A percentile compares a stretch with the other conserved stretches of the same genome.
phyloP scores from a whole-genome alignment of 2,888 invertebrate genomes.

The Onthophagus sagittarius region DNA sequence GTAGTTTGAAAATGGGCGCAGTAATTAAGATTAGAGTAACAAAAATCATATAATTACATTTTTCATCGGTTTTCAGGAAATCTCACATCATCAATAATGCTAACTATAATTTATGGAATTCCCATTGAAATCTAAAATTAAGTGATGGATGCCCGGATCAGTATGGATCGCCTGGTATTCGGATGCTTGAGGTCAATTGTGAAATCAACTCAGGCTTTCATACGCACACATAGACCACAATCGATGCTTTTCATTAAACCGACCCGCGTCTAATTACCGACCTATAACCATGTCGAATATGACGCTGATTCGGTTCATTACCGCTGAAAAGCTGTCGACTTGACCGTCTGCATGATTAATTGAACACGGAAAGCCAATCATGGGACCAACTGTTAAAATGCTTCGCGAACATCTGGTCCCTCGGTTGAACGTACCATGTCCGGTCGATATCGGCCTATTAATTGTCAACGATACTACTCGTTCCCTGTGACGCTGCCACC shows the following conservation, averaged over 20 bases:
- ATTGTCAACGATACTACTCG: not conserved
- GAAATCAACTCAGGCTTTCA: not conserved
- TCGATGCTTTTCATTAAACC: not conserved
- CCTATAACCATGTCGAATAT: constrained; percentile 5
- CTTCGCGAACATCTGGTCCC: constrained; percentile 9
- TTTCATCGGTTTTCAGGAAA: too few relatives aligned
- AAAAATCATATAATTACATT: too few relatives aligned
- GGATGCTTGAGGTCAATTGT: not conserved
- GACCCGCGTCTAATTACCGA: constrained; percentile 2
- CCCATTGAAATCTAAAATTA: not conserved
- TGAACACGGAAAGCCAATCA: constrained; percentile 12
- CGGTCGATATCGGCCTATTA: not conserved
- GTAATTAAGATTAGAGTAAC: too few relatives aligned
- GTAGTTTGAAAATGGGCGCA: too few relatives aligned
- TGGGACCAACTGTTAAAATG: constrained; percentile 8
- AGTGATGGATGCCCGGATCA: not conserved
- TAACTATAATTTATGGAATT: not conserved
- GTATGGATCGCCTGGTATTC: not conserved
- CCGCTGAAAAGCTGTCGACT: constrained; percentile 10
- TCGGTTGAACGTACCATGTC: not conserved
- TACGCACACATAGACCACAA: not conserved
- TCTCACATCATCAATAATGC: not conserved
- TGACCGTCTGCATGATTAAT: constrained; percentile 10
- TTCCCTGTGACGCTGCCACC: not conserved
- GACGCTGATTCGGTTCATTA: constrained; percentile 6